Conservation (phyloP, 2,113 vertebrate genomes). For the Tinamus guttatus region DNA sequence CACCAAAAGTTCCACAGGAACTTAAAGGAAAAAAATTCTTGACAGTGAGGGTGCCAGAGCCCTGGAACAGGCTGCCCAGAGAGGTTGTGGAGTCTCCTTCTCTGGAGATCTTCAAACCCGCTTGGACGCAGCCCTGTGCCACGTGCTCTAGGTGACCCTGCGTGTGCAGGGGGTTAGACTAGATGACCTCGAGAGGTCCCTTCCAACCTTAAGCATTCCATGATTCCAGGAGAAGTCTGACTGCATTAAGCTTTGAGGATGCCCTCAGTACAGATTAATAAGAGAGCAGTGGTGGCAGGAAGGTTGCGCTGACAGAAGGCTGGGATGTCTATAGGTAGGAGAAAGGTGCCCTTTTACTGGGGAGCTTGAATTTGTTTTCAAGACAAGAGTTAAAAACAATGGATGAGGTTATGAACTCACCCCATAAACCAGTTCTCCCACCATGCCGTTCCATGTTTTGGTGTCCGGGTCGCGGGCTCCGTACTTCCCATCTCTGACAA, state of each 20-base stretch:
- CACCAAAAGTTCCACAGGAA: too few species aligned
- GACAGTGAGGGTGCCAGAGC: too few species aligned
- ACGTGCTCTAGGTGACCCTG: too few species aligned
- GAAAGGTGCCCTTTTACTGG: background rate
- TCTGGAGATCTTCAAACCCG: too few species aligned
- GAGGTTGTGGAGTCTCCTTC: too few species aligned
- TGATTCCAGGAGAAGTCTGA: background rate
- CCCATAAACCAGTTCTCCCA: slow-evolving; percentile 96
- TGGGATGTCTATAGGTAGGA: background rate
- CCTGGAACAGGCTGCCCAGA: too few species aligned
- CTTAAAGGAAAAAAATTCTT: too few species aligned
- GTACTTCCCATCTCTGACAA: slow-evolving; percentile 95
- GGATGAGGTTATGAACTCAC: slow-evolving; percentile 77
- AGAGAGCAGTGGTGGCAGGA: background rate
- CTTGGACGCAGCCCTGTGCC: too few species aligned
- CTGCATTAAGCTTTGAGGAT: background rate
- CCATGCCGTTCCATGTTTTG: slow-evolving; percentile 99
- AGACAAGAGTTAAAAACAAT: background rate
- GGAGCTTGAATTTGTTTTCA: background rate
- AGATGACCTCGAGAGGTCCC: too few species aligned
- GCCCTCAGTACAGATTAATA: background rate
- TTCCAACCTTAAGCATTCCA: too few species aligned
- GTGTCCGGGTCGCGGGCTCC: slow-evolving; percentile 93
- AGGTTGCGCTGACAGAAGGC: background rate
- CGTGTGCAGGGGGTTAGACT: too few species aligned